A percentile compares a stretch with the other conserved stretches of the same genome.
Conservation (phyloP, 2,113 vertebrate species). For the Orthonyx spaldingii region DNA sequence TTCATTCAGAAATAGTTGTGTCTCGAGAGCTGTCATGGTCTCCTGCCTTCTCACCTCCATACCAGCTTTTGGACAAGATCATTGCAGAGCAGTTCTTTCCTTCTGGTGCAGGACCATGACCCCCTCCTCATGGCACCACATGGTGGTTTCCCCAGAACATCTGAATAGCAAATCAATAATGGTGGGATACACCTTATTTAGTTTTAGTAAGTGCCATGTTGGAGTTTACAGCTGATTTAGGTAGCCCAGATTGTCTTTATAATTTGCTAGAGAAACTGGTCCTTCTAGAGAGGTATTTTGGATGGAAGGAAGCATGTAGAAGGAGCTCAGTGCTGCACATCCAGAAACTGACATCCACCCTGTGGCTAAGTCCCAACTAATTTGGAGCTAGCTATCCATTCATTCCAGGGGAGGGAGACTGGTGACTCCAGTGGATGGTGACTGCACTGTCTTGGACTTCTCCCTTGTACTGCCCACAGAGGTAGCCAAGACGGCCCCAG, state of each 20-base stretch:
- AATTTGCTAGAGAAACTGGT: background rate
- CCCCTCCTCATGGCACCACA: background rate
- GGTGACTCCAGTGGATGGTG: background rate
- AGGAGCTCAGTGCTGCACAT: background rate
- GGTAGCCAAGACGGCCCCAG: background rate
- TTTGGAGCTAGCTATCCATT: background rate
- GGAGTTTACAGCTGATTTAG: background rate
- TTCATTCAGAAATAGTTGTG: background rate
- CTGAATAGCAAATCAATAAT: background rate
- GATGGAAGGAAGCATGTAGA: background rate
- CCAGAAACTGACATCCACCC: background rate
- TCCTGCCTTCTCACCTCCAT: background rate
- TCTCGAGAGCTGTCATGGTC: background rate
- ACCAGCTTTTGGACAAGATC: background rate
- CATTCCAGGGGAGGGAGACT: background rate
- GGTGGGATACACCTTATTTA: background rate
- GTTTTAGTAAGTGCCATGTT: background rate
- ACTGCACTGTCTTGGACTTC: background rate
- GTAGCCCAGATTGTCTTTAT: background rate
- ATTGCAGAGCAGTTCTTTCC: background rate
- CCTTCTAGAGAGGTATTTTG: background rate
- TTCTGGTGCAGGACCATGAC: background rate
- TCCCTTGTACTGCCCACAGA: background rate
- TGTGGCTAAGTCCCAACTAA: background rate
- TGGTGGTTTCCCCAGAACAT: background rate